Conservation (phyloP, 2,113 vertebrate genomes). For the Motacilla tschutschensis region DNA sequence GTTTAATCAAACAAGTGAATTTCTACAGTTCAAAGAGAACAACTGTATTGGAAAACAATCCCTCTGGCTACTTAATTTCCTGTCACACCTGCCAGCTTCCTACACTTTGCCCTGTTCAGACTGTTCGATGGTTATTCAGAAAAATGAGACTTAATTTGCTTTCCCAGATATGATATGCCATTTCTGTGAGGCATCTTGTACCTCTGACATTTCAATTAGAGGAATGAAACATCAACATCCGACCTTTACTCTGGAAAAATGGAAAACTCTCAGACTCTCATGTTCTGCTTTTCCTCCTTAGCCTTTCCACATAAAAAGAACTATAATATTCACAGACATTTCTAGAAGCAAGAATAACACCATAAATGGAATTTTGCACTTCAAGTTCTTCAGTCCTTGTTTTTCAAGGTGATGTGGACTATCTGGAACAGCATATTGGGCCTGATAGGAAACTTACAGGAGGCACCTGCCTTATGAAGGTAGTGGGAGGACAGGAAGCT, state of each 20-base stretch:
- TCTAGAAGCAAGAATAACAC: neutral
- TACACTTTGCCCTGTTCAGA: neutral
- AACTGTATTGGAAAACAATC: slow-evolving; percentile 3
- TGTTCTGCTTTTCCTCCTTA: neutral
- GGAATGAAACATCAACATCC: neutral
- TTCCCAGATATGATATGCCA: slow-evolving; percentile 23
- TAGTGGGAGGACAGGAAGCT: neutral
- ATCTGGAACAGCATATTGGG: neutral
- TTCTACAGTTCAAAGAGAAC: neutral
- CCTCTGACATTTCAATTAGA: slow-evolving; percentile 56
- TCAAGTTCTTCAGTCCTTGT: neutral
- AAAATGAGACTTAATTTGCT: slow-evolving; percentile 1
- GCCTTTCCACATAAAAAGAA: neutral
- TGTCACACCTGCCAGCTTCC: slow-evolving; percentile 1
- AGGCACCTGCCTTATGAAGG: neutral
- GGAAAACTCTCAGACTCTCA: neutral
- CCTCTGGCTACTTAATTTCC: slow-evolving; percentile 33
- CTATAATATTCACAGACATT: neutral
- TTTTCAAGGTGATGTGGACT: neutral
- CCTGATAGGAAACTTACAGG: neutral
- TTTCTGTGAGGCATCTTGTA: slow-evolving; percentile 26
- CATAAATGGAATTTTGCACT: neutral
- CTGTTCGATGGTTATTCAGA: neutral
- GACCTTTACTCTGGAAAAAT: neutral
- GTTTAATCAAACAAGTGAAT: slow-evolving; percentile 25